Evolutionary conservation across 2,888 invertebrate species (phyloP), one percentile per base, ranked within the genome.

Genomic region (Tetropium fuscum): DNA sequence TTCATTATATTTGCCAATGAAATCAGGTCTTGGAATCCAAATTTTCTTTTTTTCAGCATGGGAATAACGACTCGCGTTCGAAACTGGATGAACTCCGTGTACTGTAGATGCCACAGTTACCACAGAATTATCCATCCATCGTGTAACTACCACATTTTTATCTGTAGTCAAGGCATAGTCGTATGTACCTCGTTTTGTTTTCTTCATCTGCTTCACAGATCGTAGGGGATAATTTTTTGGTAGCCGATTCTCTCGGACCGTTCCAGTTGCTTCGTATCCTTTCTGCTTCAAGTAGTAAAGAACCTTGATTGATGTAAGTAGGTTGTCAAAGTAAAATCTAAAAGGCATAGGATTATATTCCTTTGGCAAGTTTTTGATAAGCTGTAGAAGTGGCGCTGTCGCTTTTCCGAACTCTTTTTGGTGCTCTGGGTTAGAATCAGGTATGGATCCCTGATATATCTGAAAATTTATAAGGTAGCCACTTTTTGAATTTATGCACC

Each of bases 391-490:
- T 19, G 63, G 57, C 25, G 56, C 57, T n/a, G 36, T 30, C 53
- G 16, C 30, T 51, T 49, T 65, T 27, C 61, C 59, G 48, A 58
- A 64, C 19, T 40, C 25, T 20, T 34, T 8, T 38, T 58, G 53
- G 11, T 47, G 15, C 4, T 11, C n/a, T 30, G n/a, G 7, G 22
- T 41, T 18, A 11, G 20, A 32, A 27, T 22, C 40, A 32, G 51
- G 59, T 57, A 64, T 60, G 65, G 66, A 70, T 13, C 72, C 68
- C 61, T 76, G 72, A 56, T 74, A 75, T 40, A 76, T 16, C 43
- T 78, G 71, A 66, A 73, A 74, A 62, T 75, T 71, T 10, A 75
- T 61, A 10, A 77, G 58, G 58, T 77, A 30, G 75, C 73, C 74
- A 34, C 48, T 27, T 11, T 34, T 54, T 16, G 67, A 60, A 62